Evolutionary conservation across 2,888 invertebrate genomes (phyloP).

Genomic region (Cybosia mesomella): DNA sequence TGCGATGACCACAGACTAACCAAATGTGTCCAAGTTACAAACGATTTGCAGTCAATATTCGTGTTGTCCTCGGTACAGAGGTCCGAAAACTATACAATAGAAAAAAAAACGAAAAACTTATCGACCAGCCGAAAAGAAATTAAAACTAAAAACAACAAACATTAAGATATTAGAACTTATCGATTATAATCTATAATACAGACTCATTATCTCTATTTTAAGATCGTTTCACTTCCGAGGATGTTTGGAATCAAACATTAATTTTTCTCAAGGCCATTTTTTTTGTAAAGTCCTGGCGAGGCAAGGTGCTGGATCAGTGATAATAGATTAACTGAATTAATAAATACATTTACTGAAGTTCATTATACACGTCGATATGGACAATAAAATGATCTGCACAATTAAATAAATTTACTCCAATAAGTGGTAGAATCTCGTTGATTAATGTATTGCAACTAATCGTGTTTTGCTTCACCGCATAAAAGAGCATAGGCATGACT

Average conservation of each 20-base stretch:
- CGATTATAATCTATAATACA: conserved; percentile 75
- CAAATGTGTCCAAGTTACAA: conserved; percentile 38
- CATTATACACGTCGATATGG: not conserved
- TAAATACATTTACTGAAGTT: not conserved
- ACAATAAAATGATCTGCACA: not conserved
- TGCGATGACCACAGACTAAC: conserved; percentile 51
- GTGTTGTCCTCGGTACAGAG: conserved; percentile 30
- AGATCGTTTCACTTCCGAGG: conserved; percentile 37
- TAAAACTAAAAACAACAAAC: conserved; percentile 77
- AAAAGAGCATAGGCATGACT: too few relatives aligned
- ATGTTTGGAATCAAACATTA: conserved; percentile 22
- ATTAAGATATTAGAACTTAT: conserved; percentile 64
- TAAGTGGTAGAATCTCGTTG: not conserved
- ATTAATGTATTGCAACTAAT: too few relatives aligned
- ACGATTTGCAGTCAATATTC: conserved; percentile 41
- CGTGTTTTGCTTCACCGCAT: too few relatives aligned
- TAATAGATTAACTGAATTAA: not conserved
- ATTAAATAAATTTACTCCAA: not conserved
- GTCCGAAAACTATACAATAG: conserved; percentile 47
- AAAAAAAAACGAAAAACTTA: conserved; percentile 44
- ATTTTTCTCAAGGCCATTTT: conserved; percentile 13
- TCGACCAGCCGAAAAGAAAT: conserved; percentile 63
- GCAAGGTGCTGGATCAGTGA: not conserved
- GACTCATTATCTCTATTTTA: conserved; percentile 65
- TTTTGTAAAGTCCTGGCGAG: conserved; percentile 5